phyloP scores from a whole-genome alignment of 2,113 vertebrate species.

The Carlito syrichta region DNA sequence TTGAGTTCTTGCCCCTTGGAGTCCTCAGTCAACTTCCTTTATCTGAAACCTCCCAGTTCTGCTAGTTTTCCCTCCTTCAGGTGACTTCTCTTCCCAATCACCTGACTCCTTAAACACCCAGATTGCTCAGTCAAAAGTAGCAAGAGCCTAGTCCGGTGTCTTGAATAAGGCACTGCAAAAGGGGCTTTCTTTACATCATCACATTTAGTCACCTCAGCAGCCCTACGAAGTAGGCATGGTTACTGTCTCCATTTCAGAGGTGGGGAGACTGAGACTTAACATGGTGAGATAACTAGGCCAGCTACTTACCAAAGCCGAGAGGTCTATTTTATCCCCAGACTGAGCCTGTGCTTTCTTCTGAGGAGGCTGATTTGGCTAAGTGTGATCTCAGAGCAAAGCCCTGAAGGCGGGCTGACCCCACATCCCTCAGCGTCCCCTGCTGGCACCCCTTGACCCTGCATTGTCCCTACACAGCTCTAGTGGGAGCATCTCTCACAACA shows the following conservation, averaged over 20 bases:
- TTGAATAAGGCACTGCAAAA: accelerated
- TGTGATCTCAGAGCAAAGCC: background rate
- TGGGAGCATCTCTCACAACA: background rate
- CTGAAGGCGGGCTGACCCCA: background rate
- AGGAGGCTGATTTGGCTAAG: background rate
- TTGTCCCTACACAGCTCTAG: background rate
- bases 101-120: background rate
- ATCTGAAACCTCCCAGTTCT: background rate
- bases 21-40: background rate
- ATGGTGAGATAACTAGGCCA: background rate
- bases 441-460: too few relatives aligned
- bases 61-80: background rate
- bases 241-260: background rate
- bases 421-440: too few relatives aligned
- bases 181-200: background rate
- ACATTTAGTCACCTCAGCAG: background rate
- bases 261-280: background rate
- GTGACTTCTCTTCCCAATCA: background rate
- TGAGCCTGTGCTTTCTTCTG: background rate
- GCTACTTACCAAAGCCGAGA: background rate
- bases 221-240: too few relatives aligned
- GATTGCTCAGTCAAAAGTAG: background rate
- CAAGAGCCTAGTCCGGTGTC: background rate
- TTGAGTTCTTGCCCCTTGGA: background rate
- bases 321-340: accelerated